Evolutionary conservation across 2,797 vertebrate species (phyloP).

Genomic region (Sebastes itinus): DNA sequence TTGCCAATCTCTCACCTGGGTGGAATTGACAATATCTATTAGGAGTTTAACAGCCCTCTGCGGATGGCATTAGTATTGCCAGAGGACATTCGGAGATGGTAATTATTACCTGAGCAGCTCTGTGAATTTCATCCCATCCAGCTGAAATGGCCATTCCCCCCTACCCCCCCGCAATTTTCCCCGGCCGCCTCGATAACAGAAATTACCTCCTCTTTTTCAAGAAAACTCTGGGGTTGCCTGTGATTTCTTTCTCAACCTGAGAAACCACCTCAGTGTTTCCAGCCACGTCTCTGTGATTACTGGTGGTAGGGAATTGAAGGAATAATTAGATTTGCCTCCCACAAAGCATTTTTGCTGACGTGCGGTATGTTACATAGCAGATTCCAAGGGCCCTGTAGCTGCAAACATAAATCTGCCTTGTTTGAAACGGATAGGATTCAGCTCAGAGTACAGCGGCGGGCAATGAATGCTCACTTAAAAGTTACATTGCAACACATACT

Average conservation of each 20-base stretch:
- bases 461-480: background rate
- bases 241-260: slow-evolving; percentile 19
- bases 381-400: slow-evolving; percentile 4
- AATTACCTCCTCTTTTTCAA: slow-evolving; percentile 39
- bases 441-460: background rate
- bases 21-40: slow-evolving; percentile 65
- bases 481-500: background rate
- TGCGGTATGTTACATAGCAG: slow-evolving; percentile 8
- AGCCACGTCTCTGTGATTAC: slow-evolving; percentile 33
- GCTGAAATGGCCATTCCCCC: slow-evolving; percentile 43
- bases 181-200: slow-evolving; percentile 19
- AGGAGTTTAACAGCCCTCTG: slow-evolving; percentile 63
- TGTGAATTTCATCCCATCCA: slow-evolving; percentile 47
- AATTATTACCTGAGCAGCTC: slow-evolving; percentile 65
- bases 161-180: slow-evolving; percentile 13
- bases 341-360: slow-evolving; percentile 33
- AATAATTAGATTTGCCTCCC: slow-evolving; percentile 49
- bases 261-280: slow-evolving; percentile 25
- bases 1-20: slow-evolving; percentile 53
- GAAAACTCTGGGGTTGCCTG: slow-evolving; percentile 21
- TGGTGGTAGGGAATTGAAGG: slow-evolving; percentile 17
- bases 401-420: slow-evolving; percentile 19
- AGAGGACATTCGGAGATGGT: slow-evolving; percentile 58
- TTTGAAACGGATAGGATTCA: background rate
- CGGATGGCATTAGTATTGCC: slow-evolving; percentile 56